Conservation (phyloP, 2,797 vertebrate genomes). For the Loris lydekkerianus region DNA sequence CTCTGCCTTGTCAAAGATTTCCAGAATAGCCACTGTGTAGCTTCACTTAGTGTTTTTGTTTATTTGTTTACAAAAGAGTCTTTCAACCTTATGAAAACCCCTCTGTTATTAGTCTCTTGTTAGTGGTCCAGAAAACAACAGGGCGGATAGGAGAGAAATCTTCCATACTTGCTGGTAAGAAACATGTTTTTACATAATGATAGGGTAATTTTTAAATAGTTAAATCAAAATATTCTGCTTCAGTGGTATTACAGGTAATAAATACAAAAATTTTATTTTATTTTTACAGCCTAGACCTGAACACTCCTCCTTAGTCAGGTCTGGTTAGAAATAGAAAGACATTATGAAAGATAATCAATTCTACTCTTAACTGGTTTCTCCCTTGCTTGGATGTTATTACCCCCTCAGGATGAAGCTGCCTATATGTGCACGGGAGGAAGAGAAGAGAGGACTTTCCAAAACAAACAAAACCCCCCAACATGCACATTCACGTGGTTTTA, state of each 20-base stretch:
- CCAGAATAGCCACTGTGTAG: not conserved
- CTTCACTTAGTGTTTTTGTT: not conserved
- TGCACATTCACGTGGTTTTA: not conserved
- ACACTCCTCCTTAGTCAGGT: constrained; percentile 20
- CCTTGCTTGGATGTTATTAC: constrained; percentile 26
- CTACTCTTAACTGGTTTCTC: not conserved
- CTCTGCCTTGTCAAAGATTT: constrained; percentile 6
- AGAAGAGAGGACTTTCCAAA: not conserved
- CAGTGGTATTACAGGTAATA: constrained; percentile 7
- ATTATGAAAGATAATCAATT: constrained; percentile 46
- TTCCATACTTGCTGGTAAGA: not conserved
- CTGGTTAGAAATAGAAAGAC: constrained; percentile 50
- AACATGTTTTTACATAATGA: not conserved
- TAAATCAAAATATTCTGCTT: constrained; percentile 15
- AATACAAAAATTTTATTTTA: constrained; percentile 48
- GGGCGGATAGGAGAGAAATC: not conserved
- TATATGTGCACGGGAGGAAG: not conserved
- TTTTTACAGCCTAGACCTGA: constrained; percentile 51
- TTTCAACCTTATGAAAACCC: not conserved
- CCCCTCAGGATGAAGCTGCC: not conserved
- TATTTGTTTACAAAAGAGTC: not conserved
- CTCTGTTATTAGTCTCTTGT: not conserved
- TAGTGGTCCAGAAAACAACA: not conserved
- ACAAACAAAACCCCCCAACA: not conserved
- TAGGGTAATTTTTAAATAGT: not conserved